phyloP scores from a whole-genome alignment of 2,888 invertebrate genomes.

The Thelaira solivaga region DNA sequence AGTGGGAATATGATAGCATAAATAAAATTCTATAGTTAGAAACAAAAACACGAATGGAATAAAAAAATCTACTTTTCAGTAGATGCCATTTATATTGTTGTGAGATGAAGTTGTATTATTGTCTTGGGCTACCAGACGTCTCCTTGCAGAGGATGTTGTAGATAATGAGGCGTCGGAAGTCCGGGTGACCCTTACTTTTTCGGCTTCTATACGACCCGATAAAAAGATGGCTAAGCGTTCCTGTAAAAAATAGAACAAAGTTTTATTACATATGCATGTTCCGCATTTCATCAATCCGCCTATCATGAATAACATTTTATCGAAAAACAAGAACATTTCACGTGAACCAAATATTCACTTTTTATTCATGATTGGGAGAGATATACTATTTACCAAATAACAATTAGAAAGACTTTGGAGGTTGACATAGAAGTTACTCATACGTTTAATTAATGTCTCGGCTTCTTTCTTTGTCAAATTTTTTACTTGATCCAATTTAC shows the following conservation, averaged over 20 bases:
- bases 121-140: conserved; percentile 74
- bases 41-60: conserved; percentile 72
- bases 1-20: conserved; percentile 70
- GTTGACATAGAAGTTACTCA: conserved; percentile 70
- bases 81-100: conserved; percentile 77
- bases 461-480: conserved; percentile 79
- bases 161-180: conserved; percentile 73
- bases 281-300: too few relatives aligned
- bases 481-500: conserved; percentile 81
- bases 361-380: too few relatives aligned
- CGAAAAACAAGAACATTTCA: too few relatives aligned
- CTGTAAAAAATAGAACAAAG: too few relatives aligned
- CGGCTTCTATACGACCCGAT: conserved; percentile 82
- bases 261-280: too few relatives aligned
- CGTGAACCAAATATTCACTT: too few relatives aligned
- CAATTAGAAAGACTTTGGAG: conserved; percentile 71
- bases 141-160: conserved; percentile 75
- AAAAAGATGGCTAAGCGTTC: conserved; percentile 82
- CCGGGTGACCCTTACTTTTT: conserved; percentile 78
- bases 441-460: conserved; percentile 72
- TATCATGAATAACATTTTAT: too few relatives aligned
- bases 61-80: conserved; percentile 73
- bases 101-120: conserved; percentile 72
- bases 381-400: conserved; percentile 72
- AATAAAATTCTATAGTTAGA: conserved; percentile 72